Evolutionary conservation across 2,797 vertebrate species (phyloP).

Genomic region (Toxotes lorentzi): DNA sequence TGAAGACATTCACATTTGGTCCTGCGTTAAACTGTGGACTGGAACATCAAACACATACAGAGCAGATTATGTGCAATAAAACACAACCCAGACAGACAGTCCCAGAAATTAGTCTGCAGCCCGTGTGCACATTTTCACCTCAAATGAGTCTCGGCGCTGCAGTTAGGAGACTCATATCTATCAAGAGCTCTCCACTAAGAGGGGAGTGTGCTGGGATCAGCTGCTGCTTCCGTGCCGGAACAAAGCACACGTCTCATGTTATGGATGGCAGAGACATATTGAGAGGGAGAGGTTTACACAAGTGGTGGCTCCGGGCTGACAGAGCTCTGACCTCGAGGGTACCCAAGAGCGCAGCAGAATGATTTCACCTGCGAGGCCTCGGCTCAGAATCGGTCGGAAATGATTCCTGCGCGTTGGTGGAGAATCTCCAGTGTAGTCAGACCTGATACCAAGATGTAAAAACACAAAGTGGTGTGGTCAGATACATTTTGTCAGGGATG

Average conservation of each 20-base stretch:
- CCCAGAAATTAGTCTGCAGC: not conserved
- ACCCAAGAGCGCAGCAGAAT: slow-evolving; percentile 26
- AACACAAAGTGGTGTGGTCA: not conserved
- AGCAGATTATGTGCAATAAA: slow-evolving; percentile 15
- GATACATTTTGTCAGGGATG: not conserved
- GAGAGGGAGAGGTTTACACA: slow-evolving; percentile 33
- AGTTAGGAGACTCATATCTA: slow-evolving; percentile 8
- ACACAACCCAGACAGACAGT: not conserved
- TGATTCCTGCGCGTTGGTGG: not conserved
- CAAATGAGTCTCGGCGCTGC: slow-evolving; percentile 1
- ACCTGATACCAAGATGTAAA: not conserved
- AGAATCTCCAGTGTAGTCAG: not conserved
- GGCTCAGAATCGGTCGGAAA: not conserved
- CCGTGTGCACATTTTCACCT: not conserved
- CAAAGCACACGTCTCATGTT: slow-evolving; percentile 31
- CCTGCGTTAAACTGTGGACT: slow-evolving; percentile 15
- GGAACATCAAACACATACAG: slow-evolving; percentile 10
- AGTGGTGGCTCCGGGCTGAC: slow-evolving; percentile 44
- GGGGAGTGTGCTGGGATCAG: slow-evolving; percentile 7
- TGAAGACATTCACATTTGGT: slow-evolving; percentile 1
- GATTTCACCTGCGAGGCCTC: slow-evolving; percentile 22
- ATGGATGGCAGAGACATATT: slow-evolving; percentile 28
- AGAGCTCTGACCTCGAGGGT: slow-evolving; percentile 25
- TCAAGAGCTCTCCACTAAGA: slow-evolving; percentile 5
- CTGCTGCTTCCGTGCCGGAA: slow-evolving; percentile 29